A percentile compares a stretch with the other conserved stretches of the same genome.
phyloP scores from a whole-genome alignment of 2,113 vertebrate genomes.

The Labeo catla region DNA sequence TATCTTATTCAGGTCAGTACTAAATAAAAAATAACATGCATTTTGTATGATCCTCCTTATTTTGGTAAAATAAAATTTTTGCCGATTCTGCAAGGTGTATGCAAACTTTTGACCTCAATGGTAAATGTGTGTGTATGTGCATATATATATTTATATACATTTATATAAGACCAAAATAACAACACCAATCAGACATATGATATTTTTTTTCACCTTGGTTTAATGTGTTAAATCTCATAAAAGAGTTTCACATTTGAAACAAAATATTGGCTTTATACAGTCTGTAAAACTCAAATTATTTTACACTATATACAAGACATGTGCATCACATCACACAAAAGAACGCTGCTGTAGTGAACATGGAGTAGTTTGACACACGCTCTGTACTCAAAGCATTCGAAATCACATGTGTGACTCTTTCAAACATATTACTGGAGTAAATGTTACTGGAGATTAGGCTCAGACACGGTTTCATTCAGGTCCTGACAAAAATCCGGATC shows the following conservation, averaged over 20 bases:
- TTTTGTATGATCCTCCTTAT: no score
- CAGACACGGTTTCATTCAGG: background rate
- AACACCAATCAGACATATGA: background rate
- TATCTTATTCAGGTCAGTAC: no score
- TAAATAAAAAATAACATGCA: no score
- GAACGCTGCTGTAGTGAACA: slow-evolving; percentile 50
- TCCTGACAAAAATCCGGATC: background rate
- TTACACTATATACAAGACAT: slow-evolving; percentile 83
- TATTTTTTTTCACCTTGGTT: slow-evolving; percentile 67
- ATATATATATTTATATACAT: no score
- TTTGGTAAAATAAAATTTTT: no score
- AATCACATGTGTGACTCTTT: slow-evolving; percentile 3
- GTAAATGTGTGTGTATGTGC: background rate
- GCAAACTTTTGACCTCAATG: no score
- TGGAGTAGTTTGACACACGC: slow-evolving; percentile 24
- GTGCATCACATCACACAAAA: slow-evolving; percentile 70
- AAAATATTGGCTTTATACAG: slow-evolving; percentile 83
- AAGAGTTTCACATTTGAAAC: slow-evolving; percentile 80
- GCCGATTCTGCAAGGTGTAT: no score
- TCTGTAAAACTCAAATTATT: slow-evolving; percentile 83
- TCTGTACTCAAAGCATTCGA: slow-evolving; percentile 39
- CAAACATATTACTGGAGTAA: slow-evolving; percentile 21
- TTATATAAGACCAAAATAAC: background rate
- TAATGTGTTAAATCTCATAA: slow-evolving; percentile 81
- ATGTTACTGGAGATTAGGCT: slow-evolving; percentile 10